Evolutionary conservation across 2,888 invertebrate species (phyloP).

Genomic region (Melinaea menophilus): DNA sequence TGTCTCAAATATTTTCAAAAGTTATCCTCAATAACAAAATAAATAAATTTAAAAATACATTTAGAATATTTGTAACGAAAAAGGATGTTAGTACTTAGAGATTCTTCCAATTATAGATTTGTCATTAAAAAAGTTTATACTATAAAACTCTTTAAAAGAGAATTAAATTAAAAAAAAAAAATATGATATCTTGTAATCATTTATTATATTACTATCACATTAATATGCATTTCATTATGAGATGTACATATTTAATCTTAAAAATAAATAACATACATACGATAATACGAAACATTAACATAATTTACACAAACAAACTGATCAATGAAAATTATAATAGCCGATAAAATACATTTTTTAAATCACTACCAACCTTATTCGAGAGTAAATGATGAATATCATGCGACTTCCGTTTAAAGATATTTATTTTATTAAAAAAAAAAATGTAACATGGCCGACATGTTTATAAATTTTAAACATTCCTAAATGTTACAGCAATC

Average conservation of each 20-base stretch:
- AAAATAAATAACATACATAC: conserved; percentile 63
- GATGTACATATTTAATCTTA: conserved; percentile 54
- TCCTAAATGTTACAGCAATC: conserved; percentile 13
- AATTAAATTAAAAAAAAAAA: not conserved
- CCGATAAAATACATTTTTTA: not conserved
- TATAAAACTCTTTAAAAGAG: not conserved
- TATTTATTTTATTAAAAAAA: not conserved
- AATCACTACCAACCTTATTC: not conserved
- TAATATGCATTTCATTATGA: conserved; percentile 37
- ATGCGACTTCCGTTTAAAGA: not conserved
- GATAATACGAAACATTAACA: conserved; percentile 31
- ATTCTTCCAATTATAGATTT: no score
- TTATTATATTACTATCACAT: conserved; percentile 72
- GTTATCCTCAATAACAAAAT: no score
- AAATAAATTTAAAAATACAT: no score
- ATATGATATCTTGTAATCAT: conserved; percentile 41
- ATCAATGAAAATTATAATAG: not conserved
- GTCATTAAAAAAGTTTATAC: not conserved
- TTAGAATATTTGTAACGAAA: no score
- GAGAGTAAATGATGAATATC: no score
- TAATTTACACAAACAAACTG: conserved; percentile 32
- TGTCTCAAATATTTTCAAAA: no score
- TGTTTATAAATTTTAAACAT: not conserved
- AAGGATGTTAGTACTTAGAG: no score
- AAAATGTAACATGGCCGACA: not conserved